A percentile compares a stretch with the other conserved stretches of the same genome.
Evolutionary conservation across 2,797 vertebrate genomes (phyloP).

Genomic region (Cyclopterus lumpus): DNA sequence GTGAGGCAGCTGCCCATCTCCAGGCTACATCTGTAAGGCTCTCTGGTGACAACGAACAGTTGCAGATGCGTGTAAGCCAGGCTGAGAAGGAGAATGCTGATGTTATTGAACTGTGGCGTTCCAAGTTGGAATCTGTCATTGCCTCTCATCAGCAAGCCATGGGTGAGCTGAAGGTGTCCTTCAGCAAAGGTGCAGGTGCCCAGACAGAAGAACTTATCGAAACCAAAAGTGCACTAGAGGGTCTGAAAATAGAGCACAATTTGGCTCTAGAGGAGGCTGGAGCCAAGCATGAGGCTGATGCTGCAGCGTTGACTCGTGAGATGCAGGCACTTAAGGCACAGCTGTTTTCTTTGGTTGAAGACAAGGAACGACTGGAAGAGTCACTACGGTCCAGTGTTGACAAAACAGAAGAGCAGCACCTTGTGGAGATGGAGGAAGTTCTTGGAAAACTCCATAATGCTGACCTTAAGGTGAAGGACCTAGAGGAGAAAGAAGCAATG

Average conservation of each 20-base stretch:
- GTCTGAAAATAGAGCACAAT: slow-evolving; percentile 85
- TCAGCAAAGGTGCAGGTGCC: slow-evolving; percentile 86
- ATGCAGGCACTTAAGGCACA: slow-evolving; percentile 80
- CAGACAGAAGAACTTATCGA: slow-evolving; percentile 88
- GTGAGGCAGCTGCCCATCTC: slow-evolving; percentile 85
- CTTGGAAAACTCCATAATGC: slow-evolving; percentile 92
- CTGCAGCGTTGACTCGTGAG: slow-evolving; percentile 77
- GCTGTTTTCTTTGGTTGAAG: slow-evolving; percentile 82
- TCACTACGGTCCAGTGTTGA: slow-evolving; percentile 87
- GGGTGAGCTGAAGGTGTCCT: slow-evolving; percentile 90
- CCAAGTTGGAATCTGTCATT: slow-evolving; percentile 88
- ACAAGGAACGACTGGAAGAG: slow-evolving; percentile 90
- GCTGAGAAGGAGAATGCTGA: slow-evolving; percentile 90
- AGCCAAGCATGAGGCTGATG: slow-evolving; percentile 80
- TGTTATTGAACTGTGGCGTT: slow-evolving; percentile 86
- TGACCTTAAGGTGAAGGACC: slow-evolving; percentile 92
- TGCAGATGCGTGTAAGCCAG: slow-evolving; percentile 87
- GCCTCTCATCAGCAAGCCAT: slow-evolving; percentile 91
- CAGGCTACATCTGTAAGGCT: slow-evolving; percentile 84
- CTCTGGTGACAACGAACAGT: slow-evolving; percentile 89
- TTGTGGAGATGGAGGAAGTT: slow-evolving; percentile 96
- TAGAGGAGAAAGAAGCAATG: slow-evolving; percentile 85
- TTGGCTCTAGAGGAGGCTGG: slow-evolving; percentile 82
- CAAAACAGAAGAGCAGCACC: slow-evolving; percentile 92
- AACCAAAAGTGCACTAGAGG: slow-evolving; percentile 89